Evolutionary conservation across 2,888 invertebrate genomes (phyloP), one percentile per base, ranked within the genome.

Genomic region (Clivina fossor): DNA sequence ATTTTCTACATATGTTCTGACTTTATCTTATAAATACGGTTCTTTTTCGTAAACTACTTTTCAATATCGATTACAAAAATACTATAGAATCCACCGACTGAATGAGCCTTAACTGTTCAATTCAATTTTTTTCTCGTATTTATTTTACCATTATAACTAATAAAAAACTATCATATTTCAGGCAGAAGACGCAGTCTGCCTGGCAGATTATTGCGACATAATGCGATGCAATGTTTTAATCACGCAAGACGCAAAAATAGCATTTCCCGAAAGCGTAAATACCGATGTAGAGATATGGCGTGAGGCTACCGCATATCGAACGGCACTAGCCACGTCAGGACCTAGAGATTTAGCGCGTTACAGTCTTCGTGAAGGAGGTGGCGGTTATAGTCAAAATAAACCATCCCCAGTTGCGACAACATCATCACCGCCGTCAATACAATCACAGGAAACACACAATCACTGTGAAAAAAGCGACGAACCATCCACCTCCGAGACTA

Each of bases 191-290:
- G 88, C 92, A 59, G 88, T 94, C 67, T 95, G 95, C 74, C 80
- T 94, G 67, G 92, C 93, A 47, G 93, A 94, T 74, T 94, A 89
- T 76, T 96, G 95, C 80, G 94, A 95, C 76, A 90, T 95, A 66
- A 93, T 95, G 88, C 84, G 95, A 64, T 95, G 95, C 74, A 92
- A 93, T 72, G 91, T 94, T 48, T 77, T 93, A 64, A 80, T 85
- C 62, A 84, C 86, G 58, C 85, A 88, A 69, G 88, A 88, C 59
- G 77, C 78, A 46, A 79, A 83, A 66, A 78, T 82, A 61, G 85
- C 84, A 59, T 83, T 83, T 66, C 80, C 82, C 37, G 82, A 79
- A 60, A 79, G 81, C 15, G 80, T 85, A 16, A 82, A 81, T 67
- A 90, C 90, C 4, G 90, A 90, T 67, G 82, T 90, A 61, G 90